phyloP scores from a whole-genome alignment of 2,888 invertebrate species.

The Leptodirus hochenwartii region DNA sequence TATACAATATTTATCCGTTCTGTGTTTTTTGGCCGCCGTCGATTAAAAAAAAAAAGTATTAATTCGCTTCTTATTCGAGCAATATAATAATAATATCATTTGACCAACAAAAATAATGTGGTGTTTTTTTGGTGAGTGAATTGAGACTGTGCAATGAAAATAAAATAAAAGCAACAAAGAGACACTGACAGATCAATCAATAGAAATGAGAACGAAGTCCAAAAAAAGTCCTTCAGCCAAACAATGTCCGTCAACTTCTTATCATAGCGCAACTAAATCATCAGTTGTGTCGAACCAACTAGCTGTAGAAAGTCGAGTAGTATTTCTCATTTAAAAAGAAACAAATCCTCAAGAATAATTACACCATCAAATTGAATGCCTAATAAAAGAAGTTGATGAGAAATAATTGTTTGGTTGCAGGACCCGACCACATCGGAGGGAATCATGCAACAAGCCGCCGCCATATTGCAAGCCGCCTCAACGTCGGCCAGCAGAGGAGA shows the following conservation, averaged over 20 bases:
- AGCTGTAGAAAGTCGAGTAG: no score
- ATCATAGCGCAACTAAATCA: slow-evolving; percentile 24
- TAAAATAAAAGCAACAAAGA: slow-evolving; percentile 5
- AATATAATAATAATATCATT: no score
- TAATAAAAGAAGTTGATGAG: slow-evolving; percentile 14
- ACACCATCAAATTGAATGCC: slow-evolving; percentile 17
- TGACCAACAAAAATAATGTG: no score
- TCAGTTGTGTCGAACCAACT: no score
- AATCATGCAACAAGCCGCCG: no score
- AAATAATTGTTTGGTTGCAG: slow-evolving; percentile 76
- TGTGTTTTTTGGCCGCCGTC: no score
- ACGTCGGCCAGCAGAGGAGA: slow-evolving; percentile 10
- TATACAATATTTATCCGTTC: no score
- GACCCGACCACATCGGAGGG: slow-evolving; percentile 72
- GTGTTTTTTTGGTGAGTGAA: background rate
- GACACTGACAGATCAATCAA: no score
- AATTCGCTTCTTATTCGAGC: no score
- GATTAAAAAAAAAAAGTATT: no score
- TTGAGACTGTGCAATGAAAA: background rate
- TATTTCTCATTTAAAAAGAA: background rate
- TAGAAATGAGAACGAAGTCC: slow-evolving; percentile 9
- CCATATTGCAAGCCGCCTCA: no score
- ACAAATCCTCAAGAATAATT: slow-evolving; percentile 5
- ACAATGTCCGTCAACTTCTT: slow-evolving; percentile 84
- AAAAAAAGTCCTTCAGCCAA: slow-evolving; percentile 31